These are phyloP conservation scores for Geodia barretti DNA, from an alignment of 37 sponge, comb jelly and placozoan genomes.

Conservation along the genomic window DNA sequence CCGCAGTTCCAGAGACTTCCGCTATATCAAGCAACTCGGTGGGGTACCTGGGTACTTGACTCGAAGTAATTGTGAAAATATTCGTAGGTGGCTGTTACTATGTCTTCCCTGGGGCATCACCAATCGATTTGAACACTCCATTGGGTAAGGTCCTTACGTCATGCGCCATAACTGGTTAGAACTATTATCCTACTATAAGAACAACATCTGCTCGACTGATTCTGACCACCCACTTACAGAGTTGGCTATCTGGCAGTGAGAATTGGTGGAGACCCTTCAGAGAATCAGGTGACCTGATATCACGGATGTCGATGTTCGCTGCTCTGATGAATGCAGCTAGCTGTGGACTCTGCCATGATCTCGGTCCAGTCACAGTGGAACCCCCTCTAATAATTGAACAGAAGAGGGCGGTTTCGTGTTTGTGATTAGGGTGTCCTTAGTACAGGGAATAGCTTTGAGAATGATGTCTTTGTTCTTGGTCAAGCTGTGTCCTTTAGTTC, in stretches of 20 bases:
- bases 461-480: too few species aligned
- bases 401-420: too few species aligned
- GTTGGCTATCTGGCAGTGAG: conserved; percentile 90
- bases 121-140: conserved; percentile 94
- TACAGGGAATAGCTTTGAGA: too few species aligned
- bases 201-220: too few species aligned
- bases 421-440: not conserved
- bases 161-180: too few species aligned
- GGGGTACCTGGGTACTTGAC: not conserved
- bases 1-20: conserved; percentile 96
- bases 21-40: conserved; percentile 94
- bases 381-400: not conserved
- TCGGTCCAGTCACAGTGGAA: conserved; percentile 59
- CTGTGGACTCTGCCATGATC: conserved; percentile 92
- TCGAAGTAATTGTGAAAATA: too few species aligned
- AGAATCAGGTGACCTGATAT: conserved; percentile 82
- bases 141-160: conserved; percentile 91
- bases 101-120: conserved; percentile 93
- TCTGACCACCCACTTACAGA: too few species aligned
- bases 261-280: conserved; percentile 79
- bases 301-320: conserved; percentile 83
- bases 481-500: too few species aligned
- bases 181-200: too few species aligned
- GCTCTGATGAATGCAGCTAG: conserved; percentile 94
- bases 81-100: conserved; percentile 74